Evolutionary conservation across 2,888 invertebrate species (phyloP).

Genomic region (Steinernema scapterisci): DNA sequence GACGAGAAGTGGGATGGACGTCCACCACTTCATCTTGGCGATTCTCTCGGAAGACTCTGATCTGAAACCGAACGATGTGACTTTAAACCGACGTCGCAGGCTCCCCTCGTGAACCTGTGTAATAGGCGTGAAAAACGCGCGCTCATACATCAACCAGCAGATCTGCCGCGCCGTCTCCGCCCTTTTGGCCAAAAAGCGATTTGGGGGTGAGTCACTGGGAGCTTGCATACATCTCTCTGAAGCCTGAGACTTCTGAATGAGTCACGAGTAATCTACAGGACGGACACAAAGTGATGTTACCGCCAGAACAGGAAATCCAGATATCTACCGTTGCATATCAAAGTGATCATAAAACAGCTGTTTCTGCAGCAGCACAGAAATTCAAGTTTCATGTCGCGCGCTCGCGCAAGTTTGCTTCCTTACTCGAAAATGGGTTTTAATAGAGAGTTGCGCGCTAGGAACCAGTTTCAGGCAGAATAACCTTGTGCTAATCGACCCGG

Average conservation of each 20-base stretch:
- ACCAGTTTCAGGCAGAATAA: background rate
- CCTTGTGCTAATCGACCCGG: background rate
- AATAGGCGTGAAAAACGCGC: conserved; percentile 28
- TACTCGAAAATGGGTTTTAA: conserved; percentile 10
- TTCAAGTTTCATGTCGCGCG: background rate
- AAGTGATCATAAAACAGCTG: background rate
- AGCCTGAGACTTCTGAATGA: background rate
- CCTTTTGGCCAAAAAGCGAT: conserved; percentile 6
- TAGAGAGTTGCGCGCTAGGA: background rate
- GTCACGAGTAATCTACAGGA: background rate
- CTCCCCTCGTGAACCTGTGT: background rate
- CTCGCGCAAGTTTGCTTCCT: conserved; percentile 17
- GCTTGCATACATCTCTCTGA: no score
- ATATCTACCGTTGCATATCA: background rate
- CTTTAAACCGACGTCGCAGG: background rate
- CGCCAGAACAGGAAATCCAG: conserved; percentile 27
- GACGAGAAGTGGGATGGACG: background rate
- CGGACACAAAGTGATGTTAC: background rate
- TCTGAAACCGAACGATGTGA: background rate
- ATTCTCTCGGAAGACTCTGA: background rate
- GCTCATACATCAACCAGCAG: background rate
- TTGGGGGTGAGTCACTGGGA: background rate
- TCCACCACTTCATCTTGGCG: conserved; percentile 14
- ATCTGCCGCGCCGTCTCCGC: background rate
- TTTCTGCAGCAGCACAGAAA: background rate